These are phyloP conservation scores for Hipposideros larvatus DNA, from an alignment of 2,797 vertebrate genomes.

Conservation along the genomic window DNA sequence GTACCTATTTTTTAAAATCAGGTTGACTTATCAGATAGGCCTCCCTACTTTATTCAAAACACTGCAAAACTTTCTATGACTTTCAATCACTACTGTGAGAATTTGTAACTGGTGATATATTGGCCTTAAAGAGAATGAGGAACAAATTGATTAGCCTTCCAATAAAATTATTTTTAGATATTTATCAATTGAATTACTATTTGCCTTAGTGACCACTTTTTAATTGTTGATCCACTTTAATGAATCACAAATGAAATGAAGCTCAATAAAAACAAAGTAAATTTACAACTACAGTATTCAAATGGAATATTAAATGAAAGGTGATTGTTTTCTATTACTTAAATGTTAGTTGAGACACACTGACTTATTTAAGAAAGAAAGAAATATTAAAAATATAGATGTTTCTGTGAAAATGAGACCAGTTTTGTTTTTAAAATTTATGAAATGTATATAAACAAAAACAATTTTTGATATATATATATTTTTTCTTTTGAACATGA, in stretches of 20 bases:
- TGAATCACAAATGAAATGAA: background rate
- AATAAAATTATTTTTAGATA: constrained; percentile 59
- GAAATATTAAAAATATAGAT: background rate
- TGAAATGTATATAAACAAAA: background rate
- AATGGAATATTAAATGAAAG: background rate
- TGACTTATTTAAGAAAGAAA: background rate
- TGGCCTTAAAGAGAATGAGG: background rate
- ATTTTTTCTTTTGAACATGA: constrained; percentile 28
- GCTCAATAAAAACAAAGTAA: background rate
- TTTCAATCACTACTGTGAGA: background rate
- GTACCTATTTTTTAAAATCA: constrained; percentile 8
- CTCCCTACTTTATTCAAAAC: background rate
- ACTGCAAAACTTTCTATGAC: background rate
- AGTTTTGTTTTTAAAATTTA: background rate
- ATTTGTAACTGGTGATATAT: background rate
- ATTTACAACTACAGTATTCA: background rate
- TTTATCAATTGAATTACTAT: constrained; percentile 55
- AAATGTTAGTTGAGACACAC: background rate
- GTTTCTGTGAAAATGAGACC: background rate
- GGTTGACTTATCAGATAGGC: background rate
- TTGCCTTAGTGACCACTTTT: constrained; percentile 20
- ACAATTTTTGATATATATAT: background rate
- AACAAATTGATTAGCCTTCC: constrained; percentile 25
- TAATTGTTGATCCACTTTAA: constrained; percentile 58
- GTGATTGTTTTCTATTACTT: background rate